Percentiles rank a stretch among this genome's conserved stretches.
Evolutionary conservation across 2,113 vertebrate genomes (phyloP).

Genomic region (Cinclus mexicanus): DNA sequence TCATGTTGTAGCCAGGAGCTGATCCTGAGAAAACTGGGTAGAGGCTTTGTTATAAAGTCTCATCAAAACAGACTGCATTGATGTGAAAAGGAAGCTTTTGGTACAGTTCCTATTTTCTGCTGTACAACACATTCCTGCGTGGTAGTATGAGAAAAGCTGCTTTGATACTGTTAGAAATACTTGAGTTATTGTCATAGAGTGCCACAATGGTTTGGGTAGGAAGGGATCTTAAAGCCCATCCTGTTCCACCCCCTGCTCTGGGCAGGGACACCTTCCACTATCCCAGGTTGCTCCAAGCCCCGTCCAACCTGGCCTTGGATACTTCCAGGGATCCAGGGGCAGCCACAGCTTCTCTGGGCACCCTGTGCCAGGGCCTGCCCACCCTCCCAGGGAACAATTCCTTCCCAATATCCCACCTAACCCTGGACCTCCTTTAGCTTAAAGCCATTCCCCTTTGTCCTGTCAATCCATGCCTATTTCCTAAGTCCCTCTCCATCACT

Average conservation of each 20-base stretch:
- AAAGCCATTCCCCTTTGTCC: not conserved
- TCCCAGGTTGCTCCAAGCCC: rapidly evolving
- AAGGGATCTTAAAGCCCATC: rapidly evolving
- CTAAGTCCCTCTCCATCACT: not conserved
- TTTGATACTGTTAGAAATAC: not conserved
- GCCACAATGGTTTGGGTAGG: not conserved
- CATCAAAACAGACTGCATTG: not conserved
- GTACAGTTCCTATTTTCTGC: not conserved
- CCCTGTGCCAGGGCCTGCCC: not conserved
- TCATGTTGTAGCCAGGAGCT: not conserved
- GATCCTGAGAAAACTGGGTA: not conserved
- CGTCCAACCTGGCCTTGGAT: rapidly evolving
- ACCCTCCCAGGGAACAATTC: rapidly evolving
- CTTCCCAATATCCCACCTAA: not conserved
- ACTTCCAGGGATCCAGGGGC: not conserved
- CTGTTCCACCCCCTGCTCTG: not conserved
- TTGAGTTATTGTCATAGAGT: not conserved
- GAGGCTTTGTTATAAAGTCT: not conserved
- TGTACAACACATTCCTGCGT: not conserved
- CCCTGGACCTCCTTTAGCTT: too few relatives aligned
- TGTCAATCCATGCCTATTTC: not conserved
- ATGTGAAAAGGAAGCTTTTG: not conserved
- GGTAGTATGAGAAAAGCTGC: not conserved
- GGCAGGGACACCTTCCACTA: rapidly evolving
- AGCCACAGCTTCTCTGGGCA: not conserved